These are phyloP conservation scores for Spinibarbus caldwelli DNA, from an alignment of 2,797 vertebrate genomes.

Conservation along the genomic window DNA sequence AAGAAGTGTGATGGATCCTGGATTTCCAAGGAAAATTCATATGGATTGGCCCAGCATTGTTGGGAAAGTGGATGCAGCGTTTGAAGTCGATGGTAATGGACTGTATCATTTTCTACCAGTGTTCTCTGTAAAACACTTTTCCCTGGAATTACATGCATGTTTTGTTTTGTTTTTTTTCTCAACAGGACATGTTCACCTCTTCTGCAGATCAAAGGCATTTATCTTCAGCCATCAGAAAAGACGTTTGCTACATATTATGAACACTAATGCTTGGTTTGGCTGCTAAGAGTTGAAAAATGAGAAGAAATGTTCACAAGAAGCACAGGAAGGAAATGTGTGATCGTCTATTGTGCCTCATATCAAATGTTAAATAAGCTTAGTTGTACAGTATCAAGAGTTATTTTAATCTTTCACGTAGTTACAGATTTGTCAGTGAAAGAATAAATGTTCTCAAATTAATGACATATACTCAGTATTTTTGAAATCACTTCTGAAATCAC, in stretches of 20 bases:
- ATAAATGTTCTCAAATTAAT: neutral
- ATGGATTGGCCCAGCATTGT: conserved; percentile 67
- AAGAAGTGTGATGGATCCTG: conserved; percentile 66
- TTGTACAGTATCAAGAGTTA: neutral
- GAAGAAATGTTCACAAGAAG: neutral
- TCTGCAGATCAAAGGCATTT: conserved; percentile 69
- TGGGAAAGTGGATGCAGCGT: conserved; percentile 66
- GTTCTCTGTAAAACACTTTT: neutral
- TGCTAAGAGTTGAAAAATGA: conserved; percentile 60
- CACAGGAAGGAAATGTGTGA: neutral
- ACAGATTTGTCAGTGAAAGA: neutral
- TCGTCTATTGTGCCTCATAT: neutral
- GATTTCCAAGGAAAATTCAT: conserved; percentile 69
- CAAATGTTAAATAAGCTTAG: neutral
- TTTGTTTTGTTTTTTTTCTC: no score
- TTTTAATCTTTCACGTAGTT: neutral
- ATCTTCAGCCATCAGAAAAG: conserved; percentile 68
- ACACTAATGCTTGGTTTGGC: conserved; percentile 70
- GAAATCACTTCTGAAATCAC: no score
- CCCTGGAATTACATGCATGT: conserved; percentile 22
- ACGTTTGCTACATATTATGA: conserved; percentile 57
- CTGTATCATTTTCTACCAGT: neutral
- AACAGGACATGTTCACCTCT: conserved; percentile 70
- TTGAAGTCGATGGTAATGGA: conserved; percentile 61
- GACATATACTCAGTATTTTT: no score